phyloP scores from a whole-genome alignment of 2,888 invertebrate species.

The Drymonia ruficornis region DNA sequence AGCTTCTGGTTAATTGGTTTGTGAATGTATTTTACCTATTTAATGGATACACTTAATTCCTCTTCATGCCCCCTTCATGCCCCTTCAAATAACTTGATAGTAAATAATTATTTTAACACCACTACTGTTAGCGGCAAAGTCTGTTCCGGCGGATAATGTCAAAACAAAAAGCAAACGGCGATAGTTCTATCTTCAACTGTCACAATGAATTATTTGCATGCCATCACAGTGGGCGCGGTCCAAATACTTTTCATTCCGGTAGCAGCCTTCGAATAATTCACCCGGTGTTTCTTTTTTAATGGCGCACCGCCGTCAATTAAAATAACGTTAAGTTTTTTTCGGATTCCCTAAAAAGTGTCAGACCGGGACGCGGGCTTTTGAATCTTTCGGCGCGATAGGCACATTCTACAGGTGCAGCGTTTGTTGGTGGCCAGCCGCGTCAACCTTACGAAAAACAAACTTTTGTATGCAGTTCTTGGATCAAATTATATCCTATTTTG shows the following conservation, averaged over 20 bases:
- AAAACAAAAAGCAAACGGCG: conserved; percentile 41
- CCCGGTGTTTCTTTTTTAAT: conserved; percentile 66
- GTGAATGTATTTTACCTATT: background rate
- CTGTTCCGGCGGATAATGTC: conserved; percentile 13
- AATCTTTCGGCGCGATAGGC: conserved; percentile 77
- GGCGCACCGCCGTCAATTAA: conserved; percentile 76
- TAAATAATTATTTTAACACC: conserved; percentile 3
- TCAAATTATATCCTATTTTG: conserved; percentile 26
- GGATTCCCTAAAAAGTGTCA: conserved; percentile 64
- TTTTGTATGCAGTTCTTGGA: conserved; percentile 22
- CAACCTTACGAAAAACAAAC: conserved; percentile 48
- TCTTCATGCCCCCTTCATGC: too few relatives aligned
- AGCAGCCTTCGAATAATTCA: conserved; percentile 71
- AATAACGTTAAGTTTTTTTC: conserved; percentile 66
- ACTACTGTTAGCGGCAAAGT: conserved; percentile 19
- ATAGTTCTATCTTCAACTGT: conserved; percentile 56
- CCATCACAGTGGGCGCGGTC: conserved; percentile 56
- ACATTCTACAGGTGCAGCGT: conserved; percentile 78
- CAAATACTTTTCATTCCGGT: conserved; percentile 73
- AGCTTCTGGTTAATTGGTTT: background rate
- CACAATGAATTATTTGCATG: conserved; percentile 77
- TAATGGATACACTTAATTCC: too few relatives aligned
- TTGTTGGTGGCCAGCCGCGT: conserved; percentile 72
- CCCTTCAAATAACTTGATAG: too few relatives aligned
- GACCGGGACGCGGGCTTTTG: conserved; percentile 64